Percentiles rank a stretch among this genome's conserved stretches.
phyloP scores from a whole-genome alignment of 2,888 invertebrate species.

The Acrocyrtus sp. region DNA sequence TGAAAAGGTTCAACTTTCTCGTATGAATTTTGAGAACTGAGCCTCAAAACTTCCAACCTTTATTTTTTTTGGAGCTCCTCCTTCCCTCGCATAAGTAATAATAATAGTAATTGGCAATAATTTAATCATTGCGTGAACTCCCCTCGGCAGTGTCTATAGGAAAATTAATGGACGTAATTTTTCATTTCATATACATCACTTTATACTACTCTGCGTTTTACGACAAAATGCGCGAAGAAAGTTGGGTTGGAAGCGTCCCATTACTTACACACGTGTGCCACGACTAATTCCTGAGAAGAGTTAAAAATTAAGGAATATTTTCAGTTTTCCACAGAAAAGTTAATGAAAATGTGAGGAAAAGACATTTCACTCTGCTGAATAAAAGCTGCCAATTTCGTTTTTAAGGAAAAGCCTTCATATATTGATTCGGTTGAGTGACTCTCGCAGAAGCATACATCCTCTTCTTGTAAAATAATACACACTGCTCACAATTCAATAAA shows the following conservation, averaged over 20 bases:
- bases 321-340: neutral
- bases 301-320: neutral
- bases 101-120: conserved; percentile 26
- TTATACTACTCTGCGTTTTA: neutral
- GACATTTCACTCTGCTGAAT: too few relatives aligned
- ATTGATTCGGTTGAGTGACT: neutral
- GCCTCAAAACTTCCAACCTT: conserved; percentile 4
- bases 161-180: too few relatives aligned
- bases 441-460: neutral
- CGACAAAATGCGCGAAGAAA: neutral
- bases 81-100: neutral
- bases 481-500: too few relatives aligned
- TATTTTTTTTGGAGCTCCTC: neutral
- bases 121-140: conserved; percentile 18
- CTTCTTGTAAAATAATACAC: too few relatives aligned
- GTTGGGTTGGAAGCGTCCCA: neutral
- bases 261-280: neutral
- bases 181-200: neutral
- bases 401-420: neutral
- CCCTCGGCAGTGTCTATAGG: neutral
- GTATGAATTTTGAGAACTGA: too few relatives aligned
- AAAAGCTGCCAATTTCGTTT: neutral
- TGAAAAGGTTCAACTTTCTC: neutral
- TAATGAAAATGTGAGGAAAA: conserved; percentile 3
- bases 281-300: neutral